Percentiles rank a stretch among this genome's conserved stretches.
Evolutionary conservation across 2,797 vertebrate species (phyloP).

Genomic region (Melanotaenia boesemani): DNA sequence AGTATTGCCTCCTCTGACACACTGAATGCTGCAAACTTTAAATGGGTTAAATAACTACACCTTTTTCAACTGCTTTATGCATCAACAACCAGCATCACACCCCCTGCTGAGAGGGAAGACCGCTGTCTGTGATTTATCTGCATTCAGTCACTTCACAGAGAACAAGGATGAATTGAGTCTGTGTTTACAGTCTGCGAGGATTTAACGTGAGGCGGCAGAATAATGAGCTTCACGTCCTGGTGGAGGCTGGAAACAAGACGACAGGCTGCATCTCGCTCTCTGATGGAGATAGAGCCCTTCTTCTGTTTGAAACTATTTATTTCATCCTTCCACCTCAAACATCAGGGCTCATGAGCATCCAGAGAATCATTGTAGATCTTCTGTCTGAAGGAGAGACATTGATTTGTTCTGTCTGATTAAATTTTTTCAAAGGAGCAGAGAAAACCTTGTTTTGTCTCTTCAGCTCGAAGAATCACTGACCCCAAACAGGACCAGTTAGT

Average conservation of each 20-base stretch:
- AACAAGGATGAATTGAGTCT: slow-evolving; percentile 31
- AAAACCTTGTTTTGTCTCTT: slow-evolving; percentile 68
- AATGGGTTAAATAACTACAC: slow-evolving; percentile 38
- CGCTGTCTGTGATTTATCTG: slow-evolving; percentile 47
- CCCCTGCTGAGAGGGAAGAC: slow-evolving; percentile 41
- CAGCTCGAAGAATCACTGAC: slow-evolving; percentile 58
- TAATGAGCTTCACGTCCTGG: neutral
- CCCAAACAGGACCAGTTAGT: slow-evolving; percentile 61
- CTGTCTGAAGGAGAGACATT: slow-evolving; percentile 52
- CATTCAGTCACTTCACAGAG: slow-evolving; percentile 35
- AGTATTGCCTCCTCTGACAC: neutral
- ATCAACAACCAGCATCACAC: slow-evolving; percentile 16
- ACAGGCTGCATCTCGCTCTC: neutral
- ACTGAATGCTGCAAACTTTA: slow-evolving; percentile 1
- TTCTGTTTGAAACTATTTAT: slow-evolving; percentile 31
- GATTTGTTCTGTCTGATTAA: slow-evolving; percentile 64
- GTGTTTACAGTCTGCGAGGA: slow-evolving; percentile 28
- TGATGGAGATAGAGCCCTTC: neutral
- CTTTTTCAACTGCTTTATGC: slow-evolving; percentile 20
- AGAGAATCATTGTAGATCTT: slow-evolving; percentile 62
- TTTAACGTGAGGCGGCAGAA: slow-evolving; percentile 3
- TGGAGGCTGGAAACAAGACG: neutral
- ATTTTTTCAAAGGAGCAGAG: slow-evolving; percentile 20
- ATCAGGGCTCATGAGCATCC: slow-evolving; percentile 42
- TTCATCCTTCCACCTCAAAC: slow-evolving; percentile 58